Conservation (phyloP, 2,113 vertebrate genomes). For the Globicephala melas region DNA sequence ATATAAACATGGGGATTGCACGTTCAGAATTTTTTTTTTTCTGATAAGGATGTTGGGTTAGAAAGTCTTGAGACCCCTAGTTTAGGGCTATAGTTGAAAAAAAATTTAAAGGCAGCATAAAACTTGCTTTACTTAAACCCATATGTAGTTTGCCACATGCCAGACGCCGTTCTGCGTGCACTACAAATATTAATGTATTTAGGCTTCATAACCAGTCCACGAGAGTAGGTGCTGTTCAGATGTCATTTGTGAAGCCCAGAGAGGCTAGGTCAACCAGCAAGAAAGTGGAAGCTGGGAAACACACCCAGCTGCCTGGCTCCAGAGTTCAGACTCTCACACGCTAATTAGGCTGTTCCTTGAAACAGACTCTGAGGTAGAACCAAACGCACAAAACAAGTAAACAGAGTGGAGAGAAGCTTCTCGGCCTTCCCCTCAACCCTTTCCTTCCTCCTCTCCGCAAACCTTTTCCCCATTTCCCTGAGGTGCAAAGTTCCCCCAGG, state of each 20-base stretch:
- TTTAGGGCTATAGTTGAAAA: neutral
- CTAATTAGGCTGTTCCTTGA: neutral
- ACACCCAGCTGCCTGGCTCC: neutral
- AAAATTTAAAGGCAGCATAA: neutral
- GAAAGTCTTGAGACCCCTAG: neutral
- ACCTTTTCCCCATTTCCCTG: neutral
- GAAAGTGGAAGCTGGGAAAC: neutral
- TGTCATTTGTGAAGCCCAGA: neutral
- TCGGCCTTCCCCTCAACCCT: too few relatives aligned
- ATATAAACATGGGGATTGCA: fast-evolving
- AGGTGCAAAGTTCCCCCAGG: neutral
- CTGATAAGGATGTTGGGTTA: neutral
- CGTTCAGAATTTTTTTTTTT: neutral
- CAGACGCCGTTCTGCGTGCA: too few relatives aligned
- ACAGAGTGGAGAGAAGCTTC: neutral
- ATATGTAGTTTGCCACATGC: too few relatives aligned
- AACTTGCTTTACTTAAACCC: neutral
- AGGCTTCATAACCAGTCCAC: neutral
- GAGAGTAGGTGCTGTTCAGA: neutral
- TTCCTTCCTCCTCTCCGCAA: neutral
- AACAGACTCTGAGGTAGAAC: neutral
- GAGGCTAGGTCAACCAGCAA: neutral
- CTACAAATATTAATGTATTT: neutral
- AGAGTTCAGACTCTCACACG: neutral
- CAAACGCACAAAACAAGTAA: neutral